Base-by-base conservation (phyloP, 2,797 vertebrate species). In the Catharus ustulatus region DNA sequence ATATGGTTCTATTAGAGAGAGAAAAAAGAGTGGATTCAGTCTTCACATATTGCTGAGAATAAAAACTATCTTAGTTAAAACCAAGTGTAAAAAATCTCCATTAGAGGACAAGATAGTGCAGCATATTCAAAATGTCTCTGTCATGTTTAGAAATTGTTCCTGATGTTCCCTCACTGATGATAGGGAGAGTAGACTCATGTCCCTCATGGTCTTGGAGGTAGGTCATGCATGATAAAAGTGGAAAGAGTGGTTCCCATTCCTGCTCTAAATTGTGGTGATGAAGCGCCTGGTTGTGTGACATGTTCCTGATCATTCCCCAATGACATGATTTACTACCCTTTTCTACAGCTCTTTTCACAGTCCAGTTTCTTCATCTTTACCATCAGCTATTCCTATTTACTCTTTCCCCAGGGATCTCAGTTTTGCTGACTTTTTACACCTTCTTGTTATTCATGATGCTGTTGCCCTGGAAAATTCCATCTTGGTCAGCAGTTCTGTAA, bases 401-500 rank as follows among this genome's bases (percentile, higher is more conserved):
- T 77, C 34, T 79, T 82, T 90, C 59, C 40, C 21, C 19, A 59
- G 40, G 51, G 55, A 62, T n/a, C 26, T 84, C n/a, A 69, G 18
- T 87, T 87, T 90, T 82, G 55, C 67, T 87, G 84, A 89, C 27
- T 84, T 93, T 82, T 88, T 90, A 73, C 15, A 62, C 36, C 55
- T 81, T 71, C 40, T 90, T 90, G 24, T 90, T 93, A 93, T 93
- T 96, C 78, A 89, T 55, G 5, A 73, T 55, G 55, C 15, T 3
- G 14, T 51, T 82, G 48, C 16, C 59, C 40, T 54, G 55, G 15
- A 84, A 90, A 95, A 84, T 93, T 94, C 48, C 32, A 42, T 40
- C 26, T 48, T 76, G n/a, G 11, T 94, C 84, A 96, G 92, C 88
- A 96, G 77, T 72, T 94, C 76, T 84, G 27, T 66, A 86, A 86